A percentile compares a stretch with the other conserved stretches of the same genome.
These are phyloP conservation scores for Vimba vimba DNA, from an alignment of 2,113 vertebrate genomes.

Conservation along the genomic window DNA sequence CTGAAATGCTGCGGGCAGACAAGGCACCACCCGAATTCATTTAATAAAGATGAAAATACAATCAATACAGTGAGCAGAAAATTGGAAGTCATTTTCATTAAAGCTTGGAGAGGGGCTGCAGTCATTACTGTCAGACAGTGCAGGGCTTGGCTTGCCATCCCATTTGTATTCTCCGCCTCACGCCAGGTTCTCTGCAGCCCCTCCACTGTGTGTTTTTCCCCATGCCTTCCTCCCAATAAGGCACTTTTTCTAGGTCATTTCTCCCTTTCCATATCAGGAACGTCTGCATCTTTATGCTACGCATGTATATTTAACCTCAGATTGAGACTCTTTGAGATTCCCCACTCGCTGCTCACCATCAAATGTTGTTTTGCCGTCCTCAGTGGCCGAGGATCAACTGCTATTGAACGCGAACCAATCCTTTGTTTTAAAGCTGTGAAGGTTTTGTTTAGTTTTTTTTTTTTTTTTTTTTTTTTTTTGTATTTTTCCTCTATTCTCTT, in stretches of 20 bases:
- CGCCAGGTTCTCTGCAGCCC: conserved; percentile 61
- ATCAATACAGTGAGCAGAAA: conserved; percentile 77
- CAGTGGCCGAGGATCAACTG: conserved; percentile 57
- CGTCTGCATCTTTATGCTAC: conserved; percentile 43
- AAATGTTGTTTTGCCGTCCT: conserved; percentile 49
- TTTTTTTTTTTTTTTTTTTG: conserved; percentile 14
- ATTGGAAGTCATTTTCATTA: conserved; percentile 82
- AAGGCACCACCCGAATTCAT: conserved; percentile 68
- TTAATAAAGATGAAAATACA: conserved; percentile 80
- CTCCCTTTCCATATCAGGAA: conserved; percentile 42
- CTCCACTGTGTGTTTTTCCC: conserved; percentile 40
- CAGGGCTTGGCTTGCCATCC: conserved; percentile 62
- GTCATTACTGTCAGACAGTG: conserved; percentile 75
- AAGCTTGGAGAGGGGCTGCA: conserved; percentile 70
- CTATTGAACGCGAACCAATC: conserved; percentile 55
- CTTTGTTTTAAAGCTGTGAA: conserved; percentile 51
- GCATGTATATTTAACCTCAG: conserved; percentile 58
- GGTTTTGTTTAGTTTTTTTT: conserved; percentile 21
- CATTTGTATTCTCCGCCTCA: conserved; percentile 76
- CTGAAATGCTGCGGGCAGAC: conserved; percentile 65
- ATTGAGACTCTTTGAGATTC: conserved; percentile 47
- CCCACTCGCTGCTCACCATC: conserved; percentile 45
- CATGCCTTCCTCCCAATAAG: conserved; percentile 57
- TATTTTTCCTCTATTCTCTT: conserved; percentile 47
- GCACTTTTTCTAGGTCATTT: conserved; percentile 59